Base-by-base conservation (phyloP, 2,797 vertebrate genomes). In the Denticeps clupeoides region DNA sequence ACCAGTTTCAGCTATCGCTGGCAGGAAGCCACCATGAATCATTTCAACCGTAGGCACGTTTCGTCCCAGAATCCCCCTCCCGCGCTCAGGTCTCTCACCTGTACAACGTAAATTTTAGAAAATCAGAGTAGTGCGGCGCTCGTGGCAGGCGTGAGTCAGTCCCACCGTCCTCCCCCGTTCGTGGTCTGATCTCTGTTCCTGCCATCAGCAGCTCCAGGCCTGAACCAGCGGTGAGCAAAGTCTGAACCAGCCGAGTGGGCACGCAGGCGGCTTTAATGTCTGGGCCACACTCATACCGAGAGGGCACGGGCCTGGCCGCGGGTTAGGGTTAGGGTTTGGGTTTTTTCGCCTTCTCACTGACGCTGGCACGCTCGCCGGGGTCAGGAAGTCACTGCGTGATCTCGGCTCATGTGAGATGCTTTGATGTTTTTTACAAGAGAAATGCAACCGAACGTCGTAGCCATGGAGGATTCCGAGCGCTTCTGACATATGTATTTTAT, bases 381-480 rank as follows among this genome's bases (percentile, higher is more conserved):
- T 82, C 77, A 83, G 73, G 72, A 76, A 79, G 82, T 77, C 59
- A 74, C 59, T 54, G 35, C 69, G 50, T 62, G 43, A 64, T 69
- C 64, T 68, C 49, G n/a, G n/a, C n/a, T n/a, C n/a, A n/a, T n/a
- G n/a, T n/a, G n/a, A n/a, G n/a, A n/a, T n/a, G n/a, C n/a, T n/a
- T n/a, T n/a, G n/a, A n/a, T n/a, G n/a, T n/a, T n/a, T n/a, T n/a
- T n/a, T n/a, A n/a, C n/a, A n/a, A n/a, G n/a, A n/a, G n/a, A n/a
- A n/a, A n/a, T n/a, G n/a, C n/a, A n/a, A n/a, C n/a, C n/a, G n/a
- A n/a, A n/a, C n/a, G n/a, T n/a, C n/a, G n/a, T n/a, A n/a, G n/a
- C n/a, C n/a, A n/a, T n/a, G n/a, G n/a, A n/a, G n/a, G n/a, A n/a
- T n/a, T n/a, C n/a, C n/a, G n/a, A n/a, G n/a, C n/a, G n/a, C n/a